A percentile compares a stretch with the other conserved stretches of the same genome.
Conservation (phyloP, 2,797 vertebrate genomes). For the Gobionotothen gibberifrons region DNA sequence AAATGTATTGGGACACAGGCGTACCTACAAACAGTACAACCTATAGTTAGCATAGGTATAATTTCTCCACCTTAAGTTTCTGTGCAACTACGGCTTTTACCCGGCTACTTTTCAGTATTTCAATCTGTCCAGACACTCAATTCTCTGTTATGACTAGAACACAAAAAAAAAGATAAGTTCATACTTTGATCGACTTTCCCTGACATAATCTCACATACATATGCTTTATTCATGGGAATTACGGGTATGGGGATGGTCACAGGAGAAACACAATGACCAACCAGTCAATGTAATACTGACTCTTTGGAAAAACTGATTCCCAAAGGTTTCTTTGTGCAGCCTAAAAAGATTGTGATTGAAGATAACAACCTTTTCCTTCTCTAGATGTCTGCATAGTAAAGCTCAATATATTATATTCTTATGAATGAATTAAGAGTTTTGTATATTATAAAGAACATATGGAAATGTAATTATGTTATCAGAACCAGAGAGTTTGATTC, state of each 20-base stretch:
- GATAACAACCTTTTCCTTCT: background rate
- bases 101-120: background rate
- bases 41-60: conserved; percentile 19
- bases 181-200: background rate
- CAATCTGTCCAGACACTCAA: background rate
- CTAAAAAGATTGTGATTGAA: background rate
- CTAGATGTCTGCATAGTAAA: background rate
- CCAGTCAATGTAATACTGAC: background rate
- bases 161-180: background rate
- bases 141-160: background rate
- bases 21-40: background rate
- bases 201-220: background rate
- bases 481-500: background rate
- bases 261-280: background rate
- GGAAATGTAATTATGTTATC: background rate
- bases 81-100: background rate
- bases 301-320: background rate
- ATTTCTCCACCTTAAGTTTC: conserved; percentile 31
- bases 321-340: background rate
- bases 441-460: background rate
- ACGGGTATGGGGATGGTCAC: background rate
- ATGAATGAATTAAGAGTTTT: background rate
- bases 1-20: background rate
- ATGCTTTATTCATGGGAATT: background rate
- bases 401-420: background rate